phyloP scores from a whole-genome alignment of 2,113 vertebrate species.

The Pseudorectes ferrugineus region DNA sequence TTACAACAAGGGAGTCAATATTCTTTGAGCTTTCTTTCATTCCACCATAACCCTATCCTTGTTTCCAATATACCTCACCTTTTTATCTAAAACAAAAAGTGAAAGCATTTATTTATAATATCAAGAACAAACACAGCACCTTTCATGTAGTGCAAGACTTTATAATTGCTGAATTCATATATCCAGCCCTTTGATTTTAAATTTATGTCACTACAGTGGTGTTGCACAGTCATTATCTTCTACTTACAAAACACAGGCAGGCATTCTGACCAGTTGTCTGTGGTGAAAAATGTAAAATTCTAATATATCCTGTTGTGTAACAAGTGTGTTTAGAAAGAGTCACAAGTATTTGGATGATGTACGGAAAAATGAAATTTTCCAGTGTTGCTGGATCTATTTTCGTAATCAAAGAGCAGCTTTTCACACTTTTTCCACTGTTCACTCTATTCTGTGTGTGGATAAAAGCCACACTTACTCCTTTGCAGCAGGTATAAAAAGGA shows the following conservation, averaged over 20 bases:
- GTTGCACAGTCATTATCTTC: background rate
- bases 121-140: background rate
- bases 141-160: background rate
- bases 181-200: background rate
- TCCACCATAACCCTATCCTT: background rate
- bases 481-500: background rate
- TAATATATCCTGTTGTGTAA: background rate
- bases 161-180: background rate
- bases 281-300: background rate
- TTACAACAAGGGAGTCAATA: background rate
- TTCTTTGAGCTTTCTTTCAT: background rate
- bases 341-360: background rate
- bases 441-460: background rate
- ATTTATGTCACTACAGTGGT: background rate
- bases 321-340: background rate
- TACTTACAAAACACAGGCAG: background rate
- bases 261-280: background rate
- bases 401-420: background rate
- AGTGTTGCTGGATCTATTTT: background rate
- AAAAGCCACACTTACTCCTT: background rate
- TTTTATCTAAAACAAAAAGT: background rate
- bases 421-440: background rate
- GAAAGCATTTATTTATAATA: background rate
- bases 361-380: background rate
- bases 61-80: background rate